phyloP scores from a whole-genome alignment of 2,797 vertebrate genomes.

The Takifugu ocellatus region DNA sequence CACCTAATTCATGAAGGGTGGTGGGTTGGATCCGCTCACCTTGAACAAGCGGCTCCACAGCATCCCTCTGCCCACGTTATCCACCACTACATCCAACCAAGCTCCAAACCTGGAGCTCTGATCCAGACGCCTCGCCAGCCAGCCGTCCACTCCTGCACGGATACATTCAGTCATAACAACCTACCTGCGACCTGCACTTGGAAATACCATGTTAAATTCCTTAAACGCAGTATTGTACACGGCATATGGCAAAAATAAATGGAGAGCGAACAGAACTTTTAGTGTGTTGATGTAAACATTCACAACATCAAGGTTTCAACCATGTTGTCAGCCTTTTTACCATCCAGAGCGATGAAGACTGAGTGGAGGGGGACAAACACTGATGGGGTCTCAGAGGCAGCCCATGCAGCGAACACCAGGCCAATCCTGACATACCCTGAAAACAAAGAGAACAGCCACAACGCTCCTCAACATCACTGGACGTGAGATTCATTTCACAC shows the following conservation, averaged over 20 bases:
- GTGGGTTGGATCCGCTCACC: conserved; percentile 31
- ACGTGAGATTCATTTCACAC: too few relatives aligned
- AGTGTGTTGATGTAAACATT: background rate
- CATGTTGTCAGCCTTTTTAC: conserved; percentile 25
- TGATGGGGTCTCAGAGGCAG: conserved; percentile 33
- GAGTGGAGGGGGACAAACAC: conserved; percentile 56
- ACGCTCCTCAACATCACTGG: too few relatives aligned
- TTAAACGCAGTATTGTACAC: too few relatives aligned
- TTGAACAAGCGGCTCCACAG: conserved; percentile 67
- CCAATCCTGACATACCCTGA: conserved; percentile 66
- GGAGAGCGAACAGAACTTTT: too few relatives aligned
- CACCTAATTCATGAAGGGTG: background rate
- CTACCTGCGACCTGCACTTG: too few relatives aligned
- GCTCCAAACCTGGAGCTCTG: conserved; percentile 73
- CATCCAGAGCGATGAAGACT: conserved; percentile 55
- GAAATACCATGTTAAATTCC: too few relatives aligned
- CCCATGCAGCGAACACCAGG: conserved; percentile 58
- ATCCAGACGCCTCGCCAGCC: conserved; percentile 58
- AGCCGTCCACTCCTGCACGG: conserved; percentile 64
- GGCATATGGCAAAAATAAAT: too few relatives aligned
- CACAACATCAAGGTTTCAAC: background rate
- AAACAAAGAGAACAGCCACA: background rate
- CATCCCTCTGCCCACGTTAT: conserved; percentile 71
- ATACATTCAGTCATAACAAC: background rate
- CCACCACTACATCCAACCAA: conserved; percentile 73